These are phyloP conservation scores for Lucilia sericata DNA, from an alignment of 1,140 invertebrate species.

Conservation along the genomic window DNA sequence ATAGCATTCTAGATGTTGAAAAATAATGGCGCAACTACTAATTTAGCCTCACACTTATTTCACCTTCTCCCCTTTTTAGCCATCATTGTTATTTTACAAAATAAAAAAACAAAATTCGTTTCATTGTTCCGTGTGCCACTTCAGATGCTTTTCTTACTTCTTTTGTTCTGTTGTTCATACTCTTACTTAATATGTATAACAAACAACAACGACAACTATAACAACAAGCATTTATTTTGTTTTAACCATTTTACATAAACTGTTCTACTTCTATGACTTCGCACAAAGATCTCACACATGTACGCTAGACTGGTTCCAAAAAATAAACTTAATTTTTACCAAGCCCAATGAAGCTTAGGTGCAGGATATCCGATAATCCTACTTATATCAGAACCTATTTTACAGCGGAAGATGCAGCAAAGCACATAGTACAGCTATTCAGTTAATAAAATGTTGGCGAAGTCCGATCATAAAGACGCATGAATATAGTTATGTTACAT, in stretches of 20 bases:
- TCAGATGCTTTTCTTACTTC: neutral
- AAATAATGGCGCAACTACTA: neutral
- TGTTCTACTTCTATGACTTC: neutral
- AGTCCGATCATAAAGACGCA: too few relatives aligned
- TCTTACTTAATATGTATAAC: neutral
- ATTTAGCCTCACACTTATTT: neutral
- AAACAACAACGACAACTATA: neutral
- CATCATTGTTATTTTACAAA: neutral
- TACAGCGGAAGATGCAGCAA: too few relatives aligned
- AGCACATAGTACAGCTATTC: too few relatives aligned
- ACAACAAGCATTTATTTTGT: conserved; percentile 5
- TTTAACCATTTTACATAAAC: neutral
- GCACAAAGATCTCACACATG: neutral
- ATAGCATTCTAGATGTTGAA: neutral
- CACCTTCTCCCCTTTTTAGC: neutral
- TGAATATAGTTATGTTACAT: too few relatives aligned
- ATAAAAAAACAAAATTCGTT: neutral
- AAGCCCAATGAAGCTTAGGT: too few relatives aligned
- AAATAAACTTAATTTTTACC: neutral
- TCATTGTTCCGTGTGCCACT: conserved; percentile 1
- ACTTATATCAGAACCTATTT: too few relatives aligned
- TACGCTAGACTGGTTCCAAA: neutral
- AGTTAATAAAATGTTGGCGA: too few relatives aligned
- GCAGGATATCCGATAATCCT: too few relatives aligned
- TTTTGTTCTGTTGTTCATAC: neutral